Conservation (phyloP, 2,797 vertebrate species). For the Enteromius afrohamiltoni region DNA sequence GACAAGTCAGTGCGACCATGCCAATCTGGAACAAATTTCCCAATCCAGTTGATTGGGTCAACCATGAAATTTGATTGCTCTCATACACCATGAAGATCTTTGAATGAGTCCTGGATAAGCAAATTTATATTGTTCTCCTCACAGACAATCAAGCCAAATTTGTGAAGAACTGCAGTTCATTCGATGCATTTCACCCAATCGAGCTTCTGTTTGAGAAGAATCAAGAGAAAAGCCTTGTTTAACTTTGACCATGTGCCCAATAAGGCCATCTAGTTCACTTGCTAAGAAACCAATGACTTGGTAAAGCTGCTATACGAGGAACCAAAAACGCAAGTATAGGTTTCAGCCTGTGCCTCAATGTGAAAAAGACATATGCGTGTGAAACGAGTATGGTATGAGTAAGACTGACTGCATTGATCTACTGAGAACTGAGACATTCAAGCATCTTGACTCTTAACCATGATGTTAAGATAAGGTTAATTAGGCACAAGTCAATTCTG, state of each 20-base stretch:
- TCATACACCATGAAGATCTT: not conserved
- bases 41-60: not conserved
- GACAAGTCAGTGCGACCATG: not conserved
- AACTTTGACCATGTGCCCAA: too few species aligned
- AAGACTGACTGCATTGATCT: not conserved
- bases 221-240: not conserved
- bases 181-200: too few species aligned
- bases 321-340: not conserved
- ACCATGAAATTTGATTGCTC: not conserved
- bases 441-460: not conserved
- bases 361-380: too few species aligned
- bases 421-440: not conserved
- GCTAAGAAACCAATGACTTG: not conserved
- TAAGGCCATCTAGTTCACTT: not conserved
- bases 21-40: not conserved
- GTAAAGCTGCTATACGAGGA: not conserved
- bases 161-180: not conserved
- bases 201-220: not conserved
- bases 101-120: not conserved
- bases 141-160: not conserved
- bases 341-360: too few species aligned
- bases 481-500: too few species aligned
- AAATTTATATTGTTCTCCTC: not conserved
- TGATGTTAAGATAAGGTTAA: too few species aligned
- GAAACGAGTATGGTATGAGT: not conserved